Evolutionary conservation across 2,797 vertebrate genomes (phyloP).

Genomic region (Amblyopsis hoosieri): DNA sequence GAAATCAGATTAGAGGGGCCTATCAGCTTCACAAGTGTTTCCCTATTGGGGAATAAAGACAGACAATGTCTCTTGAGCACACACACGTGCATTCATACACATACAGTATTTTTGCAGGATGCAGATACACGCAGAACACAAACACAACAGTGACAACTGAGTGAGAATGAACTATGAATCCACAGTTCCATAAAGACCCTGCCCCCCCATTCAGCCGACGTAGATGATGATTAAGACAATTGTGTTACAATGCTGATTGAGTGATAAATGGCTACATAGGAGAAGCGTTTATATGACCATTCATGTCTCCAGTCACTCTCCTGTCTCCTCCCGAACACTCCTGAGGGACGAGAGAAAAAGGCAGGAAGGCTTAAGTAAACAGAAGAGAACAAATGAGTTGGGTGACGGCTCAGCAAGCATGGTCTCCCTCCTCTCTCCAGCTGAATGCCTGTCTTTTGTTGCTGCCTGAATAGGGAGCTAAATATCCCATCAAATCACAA

Average conservation of each 20-base stretch:
- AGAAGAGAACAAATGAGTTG: slow-evolving; percentile 83
- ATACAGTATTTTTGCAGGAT: neutral
- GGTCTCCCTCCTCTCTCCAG: slow-evolving; percentile 66
- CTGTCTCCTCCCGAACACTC: slow-evolving; percentile 75
- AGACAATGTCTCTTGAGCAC: slow-evolving; percentile 57
- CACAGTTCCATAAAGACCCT: slow-evolving; percentile 34
- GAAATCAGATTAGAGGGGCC: slow-evolving; percentile 75
- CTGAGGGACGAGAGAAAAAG: slow-evolving; percentile 66
- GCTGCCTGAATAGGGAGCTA: slow-evolving; percentile 81
- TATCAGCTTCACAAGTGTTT: slow-evolving; percentile 68
- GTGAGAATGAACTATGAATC: slow-evolving; percentile 19
- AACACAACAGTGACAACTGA: slow-evolving; percentile 12
- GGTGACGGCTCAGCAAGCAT: slow-evolving; percentile 74
- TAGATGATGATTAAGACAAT: slow-evolving; percentile 63
- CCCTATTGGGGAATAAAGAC: slow-evolving; percentile 64
- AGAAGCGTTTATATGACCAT: slow-evolving; percentile 64
- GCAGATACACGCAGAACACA: slow-evolving; percentile 11
- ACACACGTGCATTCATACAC: slow-evolving; percentile 22
- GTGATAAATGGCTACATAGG: slow-evolving; percentile 75
- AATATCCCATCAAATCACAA: slow-evolving; percentile 82
- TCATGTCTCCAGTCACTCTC: slow-evolving; percentile 69
- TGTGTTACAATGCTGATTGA: slow-evolving; percentile 74
- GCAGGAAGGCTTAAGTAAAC: slow-evolving; percentile 81
- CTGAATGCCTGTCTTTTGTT: slow-evolving; percentile 82
- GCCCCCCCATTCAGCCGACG: slow-evolving; percentile 18